phyloP scores from a whole-genome alignment of 2,797 vertebrate species.

The Emys orbicularis region DNA sequence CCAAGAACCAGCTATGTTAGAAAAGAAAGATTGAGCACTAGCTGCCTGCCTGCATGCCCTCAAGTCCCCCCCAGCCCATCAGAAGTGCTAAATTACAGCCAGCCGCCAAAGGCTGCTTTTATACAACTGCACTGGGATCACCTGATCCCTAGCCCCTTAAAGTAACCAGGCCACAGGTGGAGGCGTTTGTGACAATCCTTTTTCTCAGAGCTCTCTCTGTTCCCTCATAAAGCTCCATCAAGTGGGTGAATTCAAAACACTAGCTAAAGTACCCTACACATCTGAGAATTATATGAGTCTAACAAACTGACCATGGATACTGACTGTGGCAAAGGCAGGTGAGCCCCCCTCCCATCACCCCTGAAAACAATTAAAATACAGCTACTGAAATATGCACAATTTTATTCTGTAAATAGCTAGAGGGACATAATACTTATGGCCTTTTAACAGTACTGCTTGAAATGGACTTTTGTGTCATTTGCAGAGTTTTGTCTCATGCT shows the following conservation, averaged over 20 bases:
- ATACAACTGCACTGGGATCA: neutral
- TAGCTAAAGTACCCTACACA: neutral
- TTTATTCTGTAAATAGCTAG: neutral
- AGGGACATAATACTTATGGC: rapidly evolving
- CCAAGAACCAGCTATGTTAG: no score
- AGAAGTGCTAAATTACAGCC: neutral
- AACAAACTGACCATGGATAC: neutral
- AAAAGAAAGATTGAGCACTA: neutral
- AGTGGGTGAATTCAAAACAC: neutral
- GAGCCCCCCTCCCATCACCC: rapidly evolving
- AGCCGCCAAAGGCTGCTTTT: neutral
- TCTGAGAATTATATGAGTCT: neutral
- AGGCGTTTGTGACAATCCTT: neutral
- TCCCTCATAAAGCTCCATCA: neutral
- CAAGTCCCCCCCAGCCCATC: neutral
- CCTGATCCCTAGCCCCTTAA: neutral
- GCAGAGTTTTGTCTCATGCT: neutral
- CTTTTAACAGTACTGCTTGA: rapidly evolving
- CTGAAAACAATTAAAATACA: neutral
- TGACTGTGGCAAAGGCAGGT: neutral
- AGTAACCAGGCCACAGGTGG: neutral
- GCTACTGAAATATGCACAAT: no score
- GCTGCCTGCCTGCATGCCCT: neutral
- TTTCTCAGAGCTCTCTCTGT: neutral
- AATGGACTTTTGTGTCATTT: rapidly evolving